Conservation (phyloP, 1,140 invertebrate species). For the Phocides pigmalion region DNA sequence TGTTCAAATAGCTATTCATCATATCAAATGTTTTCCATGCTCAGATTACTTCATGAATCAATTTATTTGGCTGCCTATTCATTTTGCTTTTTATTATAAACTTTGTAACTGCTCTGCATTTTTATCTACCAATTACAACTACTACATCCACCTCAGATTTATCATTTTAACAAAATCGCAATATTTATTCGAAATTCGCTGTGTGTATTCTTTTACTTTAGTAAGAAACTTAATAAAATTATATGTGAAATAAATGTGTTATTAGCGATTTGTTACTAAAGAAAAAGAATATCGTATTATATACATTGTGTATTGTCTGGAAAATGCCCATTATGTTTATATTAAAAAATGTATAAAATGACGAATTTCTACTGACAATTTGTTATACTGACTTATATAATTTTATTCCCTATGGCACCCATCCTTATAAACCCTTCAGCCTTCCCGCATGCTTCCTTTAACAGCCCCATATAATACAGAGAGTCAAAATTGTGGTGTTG, state of each 20-base stretch:
- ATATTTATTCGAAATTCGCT: constrained; percentile 37
- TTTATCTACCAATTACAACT: constrained; percentile 67
- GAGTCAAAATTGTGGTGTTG: constrained; percentile 50
- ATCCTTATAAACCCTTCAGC: constrained; percentile 44
- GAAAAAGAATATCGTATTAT: neutral
- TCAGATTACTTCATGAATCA: constrained; percentile 32
- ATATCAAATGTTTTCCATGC: constrained; percentile 28
- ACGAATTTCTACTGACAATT: constrained; percentile 7
- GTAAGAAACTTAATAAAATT: constrained; percentile 4
- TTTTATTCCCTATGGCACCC: constrained; percentile 33
- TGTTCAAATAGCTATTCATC: constrained; percentile 40
- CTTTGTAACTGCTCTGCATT: constrained; percentile 74
- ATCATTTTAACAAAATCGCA: constrained; percentile 45
- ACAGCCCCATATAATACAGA: constrained; percentile 62
- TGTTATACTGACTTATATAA: neutral
- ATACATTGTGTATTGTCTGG: neutral
- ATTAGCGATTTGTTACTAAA: constrained; percentile 10
- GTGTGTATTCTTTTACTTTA: constrained; percentile 31
- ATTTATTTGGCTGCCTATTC: constrained; percentile 48
- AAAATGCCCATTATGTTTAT: neutral
- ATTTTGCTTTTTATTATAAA: constrained; percentile 58
- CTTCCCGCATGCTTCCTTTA: constrained; percentile 82
- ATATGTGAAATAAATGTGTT: neutral
- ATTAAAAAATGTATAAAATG: neutral
- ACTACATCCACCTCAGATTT: constrained; percentile 42